Conservation (phyloP, 92 coral and sea anemone genomes). For the Zoanthus gigantus region DNA sequence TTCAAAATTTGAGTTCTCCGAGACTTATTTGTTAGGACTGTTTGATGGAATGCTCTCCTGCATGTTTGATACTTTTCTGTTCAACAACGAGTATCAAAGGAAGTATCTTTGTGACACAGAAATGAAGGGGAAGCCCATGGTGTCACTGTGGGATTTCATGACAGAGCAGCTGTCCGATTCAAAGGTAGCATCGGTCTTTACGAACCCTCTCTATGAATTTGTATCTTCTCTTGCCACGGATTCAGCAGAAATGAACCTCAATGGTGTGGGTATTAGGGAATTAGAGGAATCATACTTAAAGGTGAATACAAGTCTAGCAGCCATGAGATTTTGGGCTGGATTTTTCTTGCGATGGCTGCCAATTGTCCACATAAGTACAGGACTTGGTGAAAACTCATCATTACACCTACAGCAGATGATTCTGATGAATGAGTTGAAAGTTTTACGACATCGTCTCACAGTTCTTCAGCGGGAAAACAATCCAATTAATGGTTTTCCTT, state of each 20-base stretch:
- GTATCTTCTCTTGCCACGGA: slow-evolving; percentile 58
- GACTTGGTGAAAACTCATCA: slow-evolving; percentile 90
- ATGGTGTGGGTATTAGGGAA: neutral
- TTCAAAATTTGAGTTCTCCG: slow-evolving; percentile 95
- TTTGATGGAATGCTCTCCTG: slow-evolving; percentile 94
- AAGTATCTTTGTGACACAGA: slow-evolving; percentile 69
- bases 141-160: slow-evolving; percentile 90
- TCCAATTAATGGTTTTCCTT: neutral
- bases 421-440: slow-evolving; percentile 84
- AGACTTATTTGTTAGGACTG: slow-evolving; percentile 86
- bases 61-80: slow-evolving; percentile 95
- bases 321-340: slow-evolving; percentile 92
- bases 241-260: slow-evolving; percentile 41
- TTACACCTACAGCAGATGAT: slow-evolving; percentile 93
- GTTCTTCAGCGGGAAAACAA: slow-evolving; percentile 48
- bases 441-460: slow-evolving; percentile 81
- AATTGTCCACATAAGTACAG: slow-evolving; percentile 83
- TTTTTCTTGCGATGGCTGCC: slow-evolving; percentile 98
- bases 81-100: slow-evolving; percentile 89
- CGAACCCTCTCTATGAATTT: slow-evolving; percentile 89
- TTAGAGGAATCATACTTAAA: slow-evolving; percentile 54
- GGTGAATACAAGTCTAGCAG: slow-evolving; percentile 81
- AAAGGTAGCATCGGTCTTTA: slow-evolving; percentile 72
- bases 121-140: slow-evolving; percentile 67
- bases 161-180: slow-evolving; percentile 85